Base-by-base conservation (phyloP, 2,797 vertebrate genomes). In the Aselliscus stoliczkanus region DNA sequence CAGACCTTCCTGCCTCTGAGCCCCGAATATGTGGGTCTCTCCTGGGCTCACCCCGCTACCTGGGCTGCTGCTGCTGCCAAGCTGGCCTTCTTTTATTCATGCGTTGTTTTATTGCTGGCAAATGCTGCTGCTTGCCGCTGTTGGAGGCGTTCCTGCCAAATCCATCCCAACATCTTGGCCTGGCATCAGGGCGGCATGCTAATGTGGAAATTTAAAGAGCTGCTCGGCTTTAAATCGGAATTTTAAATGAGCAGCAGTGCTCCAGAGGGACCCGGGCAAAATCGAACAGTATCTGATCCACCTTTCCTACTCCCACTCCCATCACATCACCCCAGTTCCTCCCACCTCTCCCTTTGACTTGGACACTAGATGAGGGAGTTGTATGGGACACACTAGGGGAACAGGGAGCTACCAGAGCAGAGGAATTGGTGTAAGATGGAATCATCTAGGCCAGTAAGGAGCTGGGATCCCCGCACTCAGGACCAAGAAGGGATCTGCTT, bases 141-240 rank as follows among this genome's bases (percentile, higher is more conserved):
- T 97, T 97, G 97, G 97, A 98, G 97, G 97, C 90, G 84, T 97
- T 97, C 89, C 97, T 98, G 98, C 98, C 98, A 98, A 98, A 98
- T 97, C 97, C 97, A 97, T 97, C 98, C 98, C 97, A 97, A 98
- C 98, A 98, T 98, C 98, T 98, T 98, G 98, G 98, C 97, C 97
- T 98, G 97, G 97, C 98, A 98, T 98, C 97, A 97, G 97, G 97
- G 97, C 94, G 13, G 98, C 98, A 98, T 98, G 98, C 97, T 98
- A 98, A 98, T 98, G 98, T 86, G 96, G 97, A 98, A 98, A 98
- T 98, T 98, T 98, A 98, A 98, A 98, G 98, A 97, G 97, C 96
- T 79, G 96, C 97, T 97, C 96, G 25, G 97, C 97, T 98, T 97
- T 98, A 97, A 98, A 97, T 98, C 96, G 75, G 98, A 98, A 98